Base-by-base conservation (phyloP, 2,888 invertebrate genomes). In the Andrena marginata region DNA sequence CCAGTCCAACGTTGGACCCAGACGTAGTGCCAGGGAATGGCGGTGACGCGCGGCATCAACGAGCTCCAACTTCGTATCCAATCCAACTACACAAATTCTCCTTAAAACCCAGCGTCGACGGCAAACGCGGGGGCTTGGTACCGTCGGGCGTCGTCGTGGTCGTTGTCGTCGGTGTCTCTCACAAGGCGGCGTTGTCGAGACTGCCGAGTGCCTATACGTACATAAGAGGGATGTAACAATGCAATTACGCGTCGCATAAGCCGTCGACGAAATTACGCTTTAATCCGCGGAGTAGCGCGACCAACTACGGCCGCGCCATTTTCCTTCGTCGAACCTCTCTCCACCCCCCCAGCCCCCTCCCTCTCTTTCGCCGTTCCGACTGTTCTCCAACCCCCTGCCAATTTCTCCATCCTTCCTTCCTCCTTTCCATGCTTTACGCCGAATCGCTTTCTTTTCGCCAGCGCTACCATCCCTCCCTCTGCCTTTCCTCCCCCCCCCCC, bases 171-270 rank as follows among this genome's bases (percentile, higher is more conserved):
- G 78, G 42, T 74, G 77, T 76, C 63, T 62, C 64, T 78, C 31
- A 73, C 49, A 67, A 65, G 69, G 29, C 68, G 74, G 65, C 69
- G 63, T 49, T 56, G 65, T 48, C 77, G 84, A 60, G 76, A 79
- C 80, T 65, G 77, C 69, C 82, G 70, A 69, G 81, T 73, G 83
- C 81, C 88, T 88, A 77, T 84, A 84, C 79, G 77, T 77, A 84
- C 82, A 76, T 87, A 85, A 87, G 88, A 86, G 90, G 89, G 89
- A 89, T 90, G 90, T 90, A 92, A 92, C 93, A 91, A 92, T 90
- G 91, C 92, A 93, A 93, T 93, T 92, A 93, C 91, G 89, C 89
- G 89, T 90, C 90, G 91, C 92, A 90, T 91, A 92, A 92, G 92
- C 92, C 92, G 90, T 82, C 89, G 90, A 89, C 90, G 86, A 92